A percentile compares a stretch with the other conserved stretches of the same genome.
Conservation (phyloP, 2,113 vertebrate species). For the Ailuropoda melanoleuca region DNA sequence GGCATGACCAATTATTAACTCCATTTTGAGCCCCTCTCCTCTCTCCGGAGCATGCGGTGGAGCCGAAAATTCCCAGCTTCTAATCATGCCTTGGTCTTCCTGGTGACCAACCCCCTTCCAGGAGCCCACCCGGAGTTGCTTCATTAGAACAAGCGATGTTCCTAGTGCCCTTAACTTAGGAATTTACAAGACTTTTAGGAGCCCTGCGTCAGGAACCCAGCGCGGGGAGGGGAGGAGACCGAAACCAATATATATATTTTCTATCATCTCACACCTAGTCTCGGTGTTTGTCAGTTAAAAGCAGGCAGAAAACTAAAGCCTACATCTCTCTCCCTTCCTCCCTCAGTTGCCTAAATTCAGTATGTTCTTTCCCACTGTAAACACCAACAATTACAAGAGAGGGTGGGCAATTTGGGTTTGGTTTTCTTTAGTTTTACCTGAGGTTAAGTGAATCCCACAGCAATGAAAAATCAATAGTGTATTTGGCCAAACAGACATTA, state of each 20-base stretch:
- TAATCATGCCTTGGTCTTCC: neutral
- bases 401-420: neutral
- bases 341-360: neutral
- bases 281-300: slow-evolving; percentile 24
- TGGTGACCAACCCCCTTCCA: neutral
- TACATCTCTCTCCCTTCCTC: neutral
- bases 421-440: slow-evolving; percentile 69
- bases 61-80: neutral
- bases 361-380: neutral
- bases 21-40: neutral
- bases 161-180: neutral
- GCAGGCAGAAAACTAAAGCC: neutral
- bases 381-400: slow-evolving; percentile 38
- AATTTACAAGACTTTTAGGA: neutral
- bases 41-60: neutral
- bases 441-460: slow-evolving; percentile 57
- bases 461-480: slow-evolving; percentile 68
- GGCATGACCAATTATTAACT: neutral
- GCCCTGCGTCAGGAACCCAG: neutral
- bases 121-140: neutral
- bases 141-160: neutral
- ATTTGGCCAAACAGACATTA: slow-evolving; percentile 71
- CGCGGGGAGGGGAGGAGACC: neutral
- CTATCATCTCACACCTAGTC: neutral
- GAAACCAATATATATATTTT: neutral